Percentiles rank a stretch among this genome's conserved stretches.
Conservation (phyloP, 2,797 vertebrate genomes). For the Squalus acanthias region DNA sequence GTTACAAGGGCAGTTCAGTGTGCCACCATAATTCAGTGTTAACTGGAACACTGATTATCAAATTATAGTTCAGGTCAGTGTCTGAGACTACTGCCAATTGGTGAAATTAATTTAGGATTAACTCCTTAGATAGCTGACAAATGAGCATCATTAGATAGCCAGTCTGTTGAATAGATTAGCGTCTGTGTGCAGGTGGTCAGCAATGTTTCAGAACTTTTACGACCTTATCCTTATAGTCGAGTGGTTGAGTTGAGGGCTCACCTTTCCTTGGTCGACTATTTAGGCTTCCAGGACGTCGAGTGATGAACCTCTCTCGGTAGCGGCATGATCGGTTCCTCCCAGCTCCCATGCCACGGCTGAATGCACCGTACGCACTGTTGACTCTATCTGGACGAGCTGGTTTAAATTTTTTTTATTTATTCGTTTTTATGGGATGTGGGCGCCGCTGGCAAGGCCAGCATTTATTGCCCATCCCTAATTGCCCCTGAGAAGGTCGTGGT, state of each 20-base stretch:
- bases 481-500: no score
- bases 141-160: background rate
- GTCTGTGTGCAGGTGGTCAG: background rate
- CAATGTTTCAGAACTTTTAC: background rate
- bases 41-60: background rate
- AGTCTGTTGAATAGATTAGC: background rate
- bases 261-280: background rate
- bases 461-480: no score
- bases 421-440: no score
- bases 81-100: background rate
- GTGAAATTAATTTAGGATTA: background rate
- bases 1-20: background rate
- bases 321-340: no score
- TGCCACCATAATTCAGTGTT: background rate
- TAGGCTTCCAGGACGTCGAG: no score
- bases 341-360: no score
- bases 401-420: background rate
- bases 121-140: background rate
- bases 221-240: background rate
- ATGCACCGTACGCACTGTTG: no score
- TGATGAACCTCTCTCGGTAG: no score
- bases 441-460: no score
- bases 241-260: background rate
- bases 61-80: background rate
- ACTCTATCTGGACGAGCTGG: background rate